Percentiles rank a stretch among this genome's conserved stretches.
Conservation (phyloP, 2,797 vertebrate species). For the Lepidocolaptes lacrymiger region DNA sequence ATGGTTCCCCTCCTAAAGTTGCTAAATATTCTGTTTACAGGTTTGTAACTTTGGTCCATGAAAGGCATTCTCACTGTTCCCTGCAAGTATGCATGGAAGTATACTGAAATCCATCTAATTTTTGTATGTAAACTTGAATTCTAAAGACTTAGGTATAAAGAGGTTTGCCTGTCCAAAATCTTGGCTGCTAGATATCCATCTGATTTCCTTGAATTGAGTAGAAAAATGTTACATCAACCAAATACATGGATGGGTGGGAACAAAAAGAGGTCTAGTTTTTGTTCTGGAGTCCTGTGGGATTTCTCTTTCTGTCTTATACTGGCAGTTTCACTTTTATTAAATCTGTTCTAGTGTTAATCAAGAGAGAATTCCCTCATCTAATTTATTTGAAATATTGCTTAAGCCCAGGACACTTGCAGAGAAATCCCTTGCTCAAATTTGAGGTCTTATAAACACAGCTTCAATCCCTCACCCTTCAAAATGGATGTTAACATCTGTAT, state of each 20-base stretch:
- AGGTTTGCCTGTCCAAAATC: neutral
- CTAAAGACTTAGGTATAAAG: neutral
- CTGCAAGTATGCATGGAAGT: neutral
- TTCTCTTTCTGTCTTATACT: neutral
- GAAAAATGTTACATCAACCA: neutral
- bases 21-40: neutral
- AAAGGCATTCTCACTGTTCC: neutral
- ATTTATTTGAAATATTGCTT: conserved; percentile 16
- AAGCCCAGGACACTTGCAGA: neutral
- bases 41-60: neutral
- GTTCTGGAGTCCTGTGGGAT: neutral
- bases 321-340: conserved; percentile 47
- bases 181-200: neutral
- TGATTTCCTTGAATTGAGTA: neutral
- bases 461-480: neutral
- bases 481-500: neutral
- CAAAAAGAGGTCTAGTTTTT: neutral
- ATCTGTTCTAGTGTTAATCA: conserved; percentile 3
- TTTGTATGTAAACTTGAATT: neutral
- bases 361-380: conserved; percentile 22
- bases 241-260: neutral
- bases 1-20: neutral
- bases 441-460: neutral
- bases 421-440: neutral
- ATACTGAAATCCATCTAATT: neutral